phyloP scores from a whole-genome alignment of 2,797 vertebrate species.

The Crenichthys baileyi region DNA sequence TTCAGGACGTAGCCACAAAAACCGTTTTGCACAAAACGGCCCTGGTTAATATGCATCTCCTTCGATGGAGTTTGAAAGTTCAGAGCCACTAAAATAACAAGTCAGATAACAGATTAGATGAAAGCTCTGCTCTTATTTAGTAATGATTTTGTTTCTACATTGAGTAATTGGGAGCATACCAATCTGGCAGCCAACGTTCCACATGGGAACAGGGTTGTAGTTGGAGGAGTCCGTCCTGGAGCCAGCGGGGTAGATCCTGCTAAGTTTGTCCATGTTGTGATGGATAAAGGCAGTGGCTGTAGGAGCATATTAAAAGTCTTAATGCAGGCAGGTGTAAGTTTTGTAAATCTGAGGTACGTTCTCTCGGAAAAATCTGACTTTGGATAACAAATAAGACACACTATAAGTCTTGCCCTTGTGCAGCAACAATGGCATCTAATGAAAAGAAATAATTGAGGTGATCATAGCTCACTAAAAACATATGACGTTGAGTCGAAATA shows the following conservation, averaged over 20 bases:
- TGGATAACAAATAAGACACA: background rate
- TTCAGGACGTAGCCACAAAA: conserved; percentile 92
- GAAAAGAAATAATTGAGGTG: background rate
- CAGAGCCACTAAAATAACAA: conserved; percentile 85
- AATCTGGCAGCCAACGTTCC: conserved; percentile 93
- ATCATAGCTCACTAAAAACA: too few relatives aligned
- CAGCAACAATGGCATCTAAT: background rate
- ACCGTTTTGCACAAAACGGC: conserved; percentile 89
- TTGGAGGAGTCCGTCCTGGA: conserved; percentile 96
- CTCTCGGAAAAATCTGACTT: background rate
- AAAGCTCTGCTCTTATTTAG: background rate
- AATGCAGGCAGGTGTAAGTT: background rate
- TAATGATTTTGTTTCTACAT: background rate
- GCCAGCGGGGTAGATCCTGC: conserved; percentile 92
- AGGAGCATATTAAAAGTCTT: conserved; percentile 1
- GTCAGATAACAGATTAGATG: conserved; percentile 7
- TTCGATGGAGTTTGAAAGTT: conserved; percentile 93
- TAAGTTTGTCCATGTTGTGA: conserved; percentile 92
- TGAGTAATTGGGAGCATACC: conserved; percentile 12
- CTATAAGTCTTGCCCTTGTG: background rate
- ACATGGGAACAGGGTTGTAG: conserved; percentile 92
- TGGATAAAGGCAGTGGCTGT: conserved; percentile 83
- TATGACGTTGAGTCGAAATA: background rate
- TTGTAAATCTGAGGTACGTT: background rate
- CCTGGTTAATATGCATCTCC: conserved; percentile 96